These are phyloP conservation scores for Neomorphus geoffroyi DNA, from an alignment of 2,797 vertebrate genomes.

Conservation along the genomic window DNA sequence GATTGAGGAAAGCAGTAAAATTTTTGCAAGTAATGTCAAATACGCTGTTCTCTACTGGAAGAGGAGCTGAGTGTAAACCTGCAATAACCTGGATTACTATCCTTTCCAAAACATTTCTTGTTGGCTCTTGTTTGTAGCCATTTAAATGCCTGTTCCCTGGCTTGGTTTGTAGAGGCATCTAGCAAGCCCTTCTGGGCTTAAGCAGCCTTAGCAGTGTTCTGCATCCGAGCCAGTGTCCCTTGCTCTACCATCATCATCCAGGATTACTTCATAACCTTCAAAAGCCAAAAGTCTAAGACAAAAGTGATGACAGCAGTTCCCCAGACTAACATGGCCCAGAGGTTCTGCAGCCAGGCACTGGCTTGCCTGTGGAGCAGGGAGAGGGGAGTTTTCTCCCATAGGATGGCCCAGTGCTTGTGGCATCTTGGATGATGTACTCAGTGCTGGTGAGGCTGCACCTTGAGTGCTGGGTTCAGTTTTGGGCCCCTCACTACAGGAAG, in stretches of 20 bases:
- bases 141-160: neutral
- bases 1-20: neutral
- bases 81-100: neutral
- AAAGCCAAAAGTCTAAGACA: neutral
- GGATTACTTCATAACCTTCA: neutral
- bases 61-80: neutral
- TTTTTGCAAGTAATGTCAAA: neutral
- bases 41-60: accelerated
- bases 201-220: neutral
- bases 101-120: neutral
- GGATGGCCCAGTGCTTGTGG: neutral
- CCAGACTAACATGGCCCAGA: neutral
- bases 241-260: neutral
- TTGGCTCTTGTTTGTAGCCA: neutral
- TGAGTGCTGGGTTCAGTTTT: no score
- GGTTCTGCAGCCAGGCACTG: neutral
- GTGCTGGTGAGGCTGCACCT: no score
- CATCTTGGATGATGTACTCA: neutral
- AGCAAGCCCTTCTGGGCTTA: neutral
- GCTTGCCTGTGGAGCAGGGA: neutral
- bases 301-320: neutral
- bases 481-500: no score
- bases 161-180: neutral
- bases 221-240: neutral
- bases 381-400: neutral